phyloP scores from a whole-genome alignment of 2,888 invertebrate species.

The Troides aeacus region DNA sequence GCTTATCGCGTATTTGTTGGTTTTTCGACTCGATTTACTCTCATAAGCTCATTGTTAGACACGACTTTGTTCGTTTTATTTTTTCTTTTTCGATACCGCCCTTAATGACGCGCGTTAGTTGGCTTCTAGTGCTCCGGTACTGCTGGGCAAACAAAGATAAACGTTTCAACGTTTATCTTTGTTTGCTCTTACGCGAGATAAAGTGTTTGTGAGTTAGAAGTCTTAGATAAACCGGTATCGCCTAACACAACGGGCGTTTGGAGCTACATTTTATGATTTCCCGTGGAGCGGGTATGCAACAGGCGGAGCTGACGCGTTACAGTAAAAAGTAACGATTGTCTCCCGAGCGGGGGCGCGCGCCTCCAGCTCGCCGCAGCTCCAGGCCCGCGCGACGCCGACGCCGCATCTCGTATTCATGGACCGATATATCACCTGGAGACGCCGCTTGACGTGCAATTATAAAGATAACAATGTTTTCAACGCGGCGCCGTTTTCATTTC shows the following conservation, averaged over 20 bases:
- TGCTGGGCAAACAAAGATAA: no score
- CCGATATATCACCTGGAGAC: constrained; percentile 75
- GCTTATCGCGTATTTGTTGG: constrained; percentile 70
- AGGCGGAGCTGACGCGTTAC: no score
- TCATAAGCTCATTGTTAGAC: constrained; percentile 69
- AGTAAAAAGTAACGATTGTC: not conserved
- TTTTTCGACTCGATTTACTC: constrained; percentile 60
- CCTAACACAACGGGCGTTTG: not conserved
- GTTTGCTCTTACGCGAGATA: not conserved
- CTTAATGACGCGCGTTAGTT: constrained; percentile 44
- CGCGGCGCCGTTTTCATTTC: constrained; percentile 74
- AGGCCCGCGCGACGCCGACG: constrained; percentile 76
- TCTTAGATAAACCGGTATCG: not conserved
- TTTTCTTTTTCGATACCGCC: constrained; percentile 46
- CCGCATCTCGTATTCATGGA: constrained; percentile 77
- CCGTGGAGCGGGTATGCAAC: no score
- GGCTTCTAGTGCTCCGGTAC: constrained; percentile 10
- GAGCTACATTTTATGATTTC: no score
- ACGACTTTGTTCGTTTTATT: constrained; percentile 43
- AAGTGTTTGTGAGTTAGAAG: not conserved
- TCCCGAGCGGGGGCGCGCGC: no score
- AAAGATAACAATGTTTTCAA: constrained; percentile 80
- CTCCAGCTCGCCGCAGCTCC: constrained; percentile 51
- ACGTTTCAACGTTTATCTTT: constrained; percentile 46
- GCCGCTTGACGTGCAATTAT: constrained; percentile 78